A percentile compares a stretch with the other conserved stretches of the same genome.
These are phyloP conservation scores for Catocala fraxini DNA, from an alignment of 2,888 invertebrate genomes.

Conservation along the genomic window DNA sequence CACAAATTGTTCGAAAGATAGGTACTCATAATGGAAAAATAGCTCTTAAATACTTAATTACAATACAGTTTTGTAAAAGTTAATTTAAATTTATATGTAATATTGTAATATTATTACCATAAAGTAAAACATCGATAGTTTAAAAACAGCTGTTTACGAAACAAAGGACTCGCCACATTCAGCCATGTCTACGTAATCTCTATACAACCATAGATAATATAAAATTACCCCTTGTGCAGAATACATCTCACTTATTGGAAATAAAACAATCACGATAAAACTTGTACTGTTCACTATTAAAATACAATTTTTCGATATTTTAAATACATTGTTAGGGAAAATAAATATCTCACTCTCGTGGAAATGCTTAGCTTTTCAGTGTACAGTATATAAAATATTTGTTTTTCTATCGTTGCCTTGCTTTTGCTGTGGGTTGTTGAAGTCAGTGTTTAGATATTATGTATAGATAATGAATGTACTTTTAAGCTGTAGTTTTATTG, in stretches of 20 bases:
- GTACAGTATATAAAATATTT: conserved; percentile 60
- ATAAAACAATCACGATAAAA: conserved; percentile 44
- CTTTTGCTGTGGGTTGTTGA: conserved; percentile 38
- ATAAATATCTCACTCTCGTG: conserved; percentile 74
- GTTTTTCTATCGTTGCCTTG: conserved; percentile 23
- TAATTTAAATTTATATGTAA: not conserved
- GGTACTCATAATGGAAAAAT: not conserved
- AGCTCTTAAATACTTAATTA: conserved; percentile 4
- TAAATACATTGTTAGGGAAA: conserved; percentile 63
- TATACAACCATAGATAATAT: conserved; percentile 32
- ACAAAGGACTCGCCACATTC: conserved; percentile 6
- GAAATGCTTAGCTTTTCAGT: conserved; percentile 62
- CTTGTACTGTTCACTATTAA: conserved; percentile 70
- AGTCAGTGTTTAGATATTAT: not conserved
- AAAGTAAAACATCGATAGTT: conserved; percentile 7
- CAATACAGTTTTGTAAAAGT: too few species aligned
- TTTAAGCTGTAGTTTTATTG: too few species aligned
- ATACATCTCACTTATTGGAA: conserved; percentile 49
- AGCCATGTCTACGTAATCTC: conserved; percentile 30
- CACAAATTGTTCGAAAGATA: conserved; percentile 1
- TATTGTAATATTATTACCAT: not conserved
- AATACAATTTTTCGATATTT: conserved; percentile 55
- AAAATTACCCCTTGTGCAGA: conserved; percentile 59
- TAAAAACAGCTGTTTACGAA: conserved; percentile 21
- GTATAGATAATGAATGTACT: too few species aligned